phyloP scores from a whole-genome alignment of 2,797 vertebrate species.

The Anguilla marmorata region DNA sequence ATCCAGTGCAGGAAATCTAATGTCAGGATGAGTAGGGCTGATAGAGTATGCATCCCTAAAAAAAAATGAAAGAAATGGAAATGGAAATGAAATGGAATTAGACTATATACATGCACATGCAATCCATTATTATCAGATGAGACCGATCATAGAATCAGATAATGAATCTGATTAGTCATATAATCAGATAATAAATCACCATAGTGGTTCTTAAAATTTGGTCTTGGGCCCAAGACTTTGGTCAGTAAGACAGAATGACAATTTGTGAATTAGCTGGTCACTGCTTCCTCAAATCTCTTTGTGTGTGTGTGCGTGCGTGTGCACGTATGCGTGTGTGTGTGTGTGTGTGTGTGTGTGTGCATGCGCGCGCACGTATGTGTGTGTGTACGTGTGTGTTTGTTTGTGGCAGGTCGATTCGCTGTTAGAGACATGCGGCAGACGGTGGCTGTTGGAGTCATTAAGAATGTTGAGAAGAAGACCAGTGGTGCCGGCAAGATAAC shows the following conservation, averaged over 20 bases:
- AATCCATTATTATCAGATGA: background rate
- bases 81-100: background rate
- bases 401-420: constrained; percentile 73
- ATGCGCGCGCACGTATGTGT: background rate
- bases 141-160: background rate
- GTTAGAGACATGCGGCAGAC: constrained; percentile 86
- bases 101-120: no score
- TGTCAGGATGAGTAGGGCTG: background rate
- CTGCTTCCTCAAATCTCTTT: background rate
- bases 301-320: constrained; percentile 13
- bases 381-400: constrained; percentile 8
- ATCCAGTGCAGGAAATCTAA: background rate
- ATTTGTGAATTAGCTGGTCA: background rate
- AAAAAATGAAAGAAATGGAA: background rate
- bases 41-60: background rate
- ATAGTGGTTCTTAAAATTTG: background rate
- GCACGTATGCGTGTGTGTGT: background rate
- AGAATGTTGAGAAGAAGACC: constrained; percentile 82
- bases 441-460: constrained; percentile 83
- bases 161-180: background rate
- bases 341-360: constrained; percentile 7
- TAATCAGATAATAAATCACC: background rate
- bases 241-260: background rate
- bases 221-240: background rate
- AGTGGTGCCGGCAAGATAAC: constrained; percentile 80